Evolutionary conservation across 1,140 invertebrate species (phyloP).

Genomic region (Brachionus asplanchnoidis): DNA sequence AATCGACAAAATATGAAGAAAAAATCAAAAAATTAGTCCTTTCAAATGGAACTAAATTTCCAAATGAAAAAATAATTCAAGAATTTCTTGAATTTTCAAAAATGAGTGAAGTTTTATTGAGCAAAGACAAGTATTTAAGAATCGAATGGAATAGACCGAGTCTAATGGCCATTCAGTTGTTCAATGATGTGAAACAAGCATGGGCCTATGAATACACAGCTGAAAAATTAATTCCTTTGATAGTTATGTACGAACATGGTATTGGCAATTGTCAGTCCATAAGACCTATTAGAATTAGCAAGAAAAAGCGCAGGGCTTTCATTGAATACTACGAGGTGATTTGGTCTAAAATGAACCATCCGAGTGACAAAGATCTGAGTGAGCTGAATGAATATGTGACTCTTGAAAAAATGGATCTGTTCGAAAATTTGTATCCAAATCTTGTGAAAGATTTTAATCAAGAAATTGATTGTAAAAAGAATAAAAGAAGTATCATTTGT

Average conservation of each 20-base stretch:
- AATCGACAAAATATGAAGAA: neutral
- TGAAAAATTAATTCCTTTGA: conserved; percentile 17
- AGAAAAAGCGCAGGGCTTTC: neutral
- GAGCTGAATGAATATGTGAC: conserved; percentile 35
- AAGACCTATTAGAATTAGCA: conserved; percentile 9
- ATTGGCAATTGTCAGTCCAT: neutral
- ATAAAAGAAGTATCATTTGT: neutral
- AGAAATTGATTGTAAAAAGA: conserved; percentile 24
- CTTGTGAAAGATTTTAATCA: neutral
- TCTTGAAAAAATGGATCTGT: conserved; percentile 22
- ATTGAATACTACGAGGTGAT: conserved; percentile 24
- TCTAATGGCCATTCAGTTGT: neutral
- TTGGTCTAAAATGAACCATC: neutral
- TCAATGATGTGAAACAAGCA: conserved; percentile 18
- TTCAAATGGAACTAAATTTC: neutral
- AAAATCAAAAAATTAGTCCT: neutral
- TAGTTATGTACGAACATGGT: neutral
- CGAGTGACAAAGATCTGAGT: conserved; percentile 6
- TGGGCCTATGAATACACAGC: conserved; percentile 7
- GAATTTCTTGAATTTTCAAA: conserved; percentile 24
- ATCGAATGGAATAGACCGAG: conserved; percentile 28
- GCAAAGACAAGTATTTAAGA: neutral
- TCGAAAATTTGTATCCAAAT: neutral
- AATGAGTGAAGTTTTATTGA: neutral
- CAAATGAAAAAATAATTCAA: conserved; percentile 38